phyloP scores from a whole-genome alignment of 2,797 vertebrate species.

The Xenops minutus region DNA sequence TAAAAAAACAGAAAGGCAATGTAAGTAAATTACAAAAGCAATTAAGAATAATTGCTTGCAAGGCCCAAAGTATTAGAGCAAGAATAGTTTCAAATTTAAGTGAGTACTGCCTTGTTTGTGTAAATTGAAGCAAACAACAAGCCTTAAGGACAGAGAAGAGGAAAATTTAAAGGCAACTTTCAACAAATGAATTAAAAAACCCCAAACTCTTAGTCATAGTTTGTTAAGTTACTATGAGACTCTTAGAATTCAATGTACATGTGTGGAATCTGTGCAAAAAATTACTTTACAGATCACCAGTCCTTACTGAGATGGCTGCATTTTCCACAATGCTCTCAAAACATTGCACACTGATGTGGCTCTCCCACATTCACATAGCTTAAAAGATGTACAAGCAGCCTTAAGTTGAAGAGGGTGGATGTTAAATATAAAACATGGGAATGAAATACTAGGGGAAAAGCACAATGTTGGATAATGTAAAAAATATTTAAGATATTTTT shows the following conservation, averaged over 20 bases:
- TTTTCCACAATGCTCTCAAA: background rate
- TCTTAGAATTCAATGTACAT: background rate
- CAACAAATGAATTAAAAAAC: accelerated
- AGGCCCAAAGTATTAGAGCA: background rate
- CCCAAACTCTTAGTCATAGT: background rate
- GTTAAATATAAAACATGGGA: background rate
- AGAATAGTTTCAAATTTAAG: background rate
- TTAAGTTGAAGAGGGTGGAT: background rate
- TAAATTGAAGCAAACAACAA: background rate
- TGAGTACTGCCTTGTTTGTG: background rate
- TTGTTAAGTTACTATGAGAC: background rate
- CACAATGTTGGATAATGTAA: background rate
- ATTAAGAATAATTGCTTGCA: background rate
- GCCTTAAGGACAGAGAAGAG: background rate
- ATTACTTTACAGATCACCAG: background rate
- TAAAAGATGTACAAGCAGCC: background rate
- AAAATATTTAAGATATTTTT: background rate
- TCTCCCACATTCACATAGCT: background rate
- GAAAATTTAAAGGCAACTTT: background rate
- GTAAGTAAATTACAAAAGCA: background rate
- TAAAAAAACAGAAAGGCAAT: background rate
- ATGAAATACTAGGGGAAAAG: background rate
- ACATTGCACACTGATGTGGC: background rate
- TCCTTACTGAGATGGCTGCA: background rate
- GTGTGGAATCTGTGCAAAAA: background rate